These are phyloP conservation scores for Thera britannica DNA, from an alignment of 2,888 invertebrate species.

Conservation along the genomic window DNA sequence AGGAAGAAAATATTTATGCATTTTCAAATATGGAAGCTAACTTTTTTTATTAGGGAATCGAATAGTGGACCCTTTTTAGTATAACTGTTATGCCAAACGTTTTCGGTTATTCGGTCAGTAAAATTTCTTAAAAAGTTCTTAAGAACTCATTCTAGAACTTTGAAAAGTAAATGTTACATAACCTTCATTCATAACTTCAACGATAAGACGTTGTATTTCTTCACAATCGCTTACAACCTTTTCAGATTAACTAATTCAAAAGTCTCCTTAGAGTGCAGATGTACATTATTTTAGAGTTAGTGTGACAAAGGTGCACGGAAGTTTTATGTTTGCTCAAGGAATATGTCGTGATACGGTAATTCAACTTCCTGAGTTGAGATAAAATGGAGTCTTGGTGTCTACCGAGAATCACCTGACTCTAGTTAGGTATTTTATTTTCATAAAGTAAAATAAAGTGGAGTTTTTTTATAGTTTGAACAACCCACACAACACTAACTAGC, in stretches of 20 bases:
- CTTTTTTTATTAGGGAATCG: neutral
- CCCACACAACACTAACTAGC: too few relatives aligned
- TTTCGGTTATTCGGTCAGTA: neutral
- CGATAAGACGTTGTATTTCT: conserved; percentile 11
- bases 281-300: neutral
- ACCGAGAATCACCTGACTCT: conserved; percentile 40
- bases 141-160: neutral
- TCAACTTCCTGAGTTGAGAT: conserved; percentile 69
- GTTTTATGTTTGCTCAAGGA: conserved; percentile 63
- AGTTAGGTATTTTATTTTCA: neutral
- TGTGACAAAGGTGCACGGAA: conserved; percentile 55
- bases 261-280: neutral
- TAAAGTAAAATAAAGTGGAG: too few relatives aligned
- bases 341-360: conserved; percentile 66
- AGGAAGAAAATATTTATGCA: too few relatives aligned
- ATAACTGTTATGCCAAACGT: too few relatives aligned
- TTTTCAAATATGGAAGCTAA: too few relatives aligned
- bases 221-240: conserved; percentile 10
- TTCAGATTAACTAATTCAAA: conserved; percentile 7
- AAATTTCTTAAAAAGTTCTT: neutral
- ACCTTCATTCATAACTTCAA: conserved; percentile 16
- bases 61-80: neutral
- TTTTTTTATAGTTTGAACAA: too few relatives aligned
- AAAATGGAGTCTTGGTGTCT: conserved; percentile 64
- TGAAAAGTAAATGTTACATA: neutral